Evolutionary conservation across 2,113 vertebrate genomes (phyloP).

Genomic region (Ranitomeya imitator): DNA sequence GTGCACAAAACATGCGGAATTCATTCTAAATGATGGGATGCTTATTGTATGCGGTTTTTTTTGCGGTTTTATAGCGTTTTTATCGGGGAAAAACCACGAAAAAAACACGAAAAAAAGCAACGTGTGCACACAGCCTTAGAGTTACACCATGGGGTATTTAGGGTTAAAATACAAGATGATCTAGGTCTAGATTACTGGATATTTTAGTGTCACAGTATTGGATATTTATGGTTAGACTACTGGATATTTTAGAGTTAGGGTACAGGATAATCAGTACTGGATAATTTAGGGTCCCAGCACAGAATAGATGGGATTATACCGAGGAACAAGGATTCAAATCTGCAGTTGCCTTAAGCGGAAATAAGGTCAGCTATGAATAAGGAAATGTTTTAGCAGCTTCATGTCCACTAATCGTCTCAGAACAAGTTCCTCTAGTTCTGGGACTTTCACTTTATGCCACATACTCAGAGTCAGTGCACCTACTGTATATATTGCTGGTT

Average conservation of each 20-base stretch:
- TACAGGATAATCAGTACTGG: not conserved
- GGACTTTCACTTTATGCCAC: not conserved
- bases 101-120: no score
- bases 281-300: not conserved
- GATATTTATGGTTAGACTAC: not conserved
- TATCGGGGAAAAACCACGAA: no score
- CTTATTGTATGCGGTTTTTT: no score
- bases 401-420: not conserved
- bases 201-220: not conserved
- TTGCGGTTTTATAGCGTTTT: no score
- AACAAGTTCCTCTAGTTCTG: constrained; percentile 1
- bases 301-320: not conserved
- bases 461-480: not conserved
- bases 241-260: not conserved
- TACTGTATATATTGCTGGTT: not conserved
- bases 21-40: no score
- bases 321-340: not conserved
- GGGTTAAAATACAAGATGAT: no score
- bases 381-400: not conserved
- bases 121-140: no score
- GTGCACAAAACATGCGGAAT: no score
- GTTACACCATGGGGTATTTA: no score
- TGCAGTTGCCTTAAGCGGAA: not conserved
- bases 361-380: not conserved
- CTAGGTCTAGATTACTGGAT: no score